Base-by-base conservation (phyloP, 2,797 vertebrate genomes). In the Salarias fasciatus region DNA sequence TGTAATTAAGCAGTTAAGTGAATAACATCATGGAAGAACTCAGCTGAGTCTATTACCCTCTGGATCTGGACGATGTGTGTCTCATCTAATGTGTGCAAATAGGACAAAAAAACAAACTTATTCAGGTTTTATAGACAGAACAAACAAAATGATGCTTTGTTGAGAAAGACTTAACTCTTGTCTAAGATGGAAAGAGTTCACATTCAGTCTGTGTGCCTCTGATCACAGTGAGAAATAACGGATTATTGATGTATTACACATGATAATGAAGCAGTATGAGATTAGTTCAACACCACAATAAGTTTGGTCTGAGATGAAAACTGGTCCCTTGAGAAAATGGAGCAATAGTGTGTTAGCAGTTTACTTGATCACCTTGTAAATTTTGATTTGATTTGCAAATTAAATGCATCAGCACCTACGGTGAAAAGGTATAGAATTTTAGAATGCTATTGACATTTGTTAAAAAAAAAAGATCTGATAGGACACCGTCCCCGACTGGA, bases 401-500 rank as follows among this genome's bases (percentile, higher is more conserved):
- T n/a, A n/a, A n/a, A n/a, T 73, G 42, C 49, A 60, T 64, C 65
- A 24, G 47, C 56, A 69, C 50, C 44, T 9, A 24, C 46, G 31
- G 62, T 70, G 12, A 44, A 59, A 63, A 67, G 53, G 62, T 67
- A 63, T 55, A 29, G 68, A 52, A 67, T 36, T 71, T 42, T 67
- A 46, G 65, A 45, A 77, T 50, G 72, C 76, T 54, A 69, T 83
- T 72, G 35, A 69, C 69, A 73, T 56, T 58, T 64, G 63, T 41
- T 72, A 41, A 71, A 63, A 66, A 55, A 49, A 68, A 24, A 24
- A 24, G 54, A 69, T 67, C 53, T 56, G 69, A 81, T 88, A 86
- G 75, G 76, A 83, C 83, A 74, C 59, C 63, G 66, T 80, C 72
- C 51, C 55, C 66, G 65, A 53, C 47, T 72, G 30, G 54, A 67